phyloP scores from a whole-genome alignment of 1,140 invertebrate species.

The Drosophila bocqueti region DNA sequence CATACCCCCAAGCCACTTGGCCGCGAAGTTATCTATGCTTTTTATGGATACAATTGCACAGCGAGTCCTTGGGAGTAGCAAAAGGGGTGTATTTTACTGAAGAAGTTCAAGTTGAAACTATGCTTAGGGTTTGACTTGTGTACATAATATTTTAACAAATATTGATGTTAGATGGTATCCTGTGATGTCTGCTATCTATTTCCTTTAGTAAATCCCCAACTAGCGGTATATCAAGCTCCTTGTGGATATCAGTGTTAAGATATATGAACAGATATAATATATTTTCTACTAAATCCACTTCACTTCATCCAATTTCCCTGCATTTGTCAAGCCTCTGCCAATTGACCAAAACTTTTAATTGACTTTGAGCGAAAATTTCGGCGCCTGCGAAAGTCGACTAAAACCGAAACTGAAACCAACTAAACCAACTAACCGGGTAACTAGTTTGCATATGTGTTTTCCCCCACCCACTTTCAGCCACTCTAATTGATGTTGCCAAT shows the following conservation, averaged over 20 bases:
- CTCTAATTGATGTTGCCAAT: slow-evolving; percentile 69
- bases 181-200: no score
- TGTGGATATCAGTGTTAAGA: no score
- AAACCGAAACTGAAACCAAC: slow-evolving; percentile 34
- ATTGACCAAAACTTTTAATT: slow-evolving; percentile 78
- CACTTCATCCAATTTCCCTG: not conserved
- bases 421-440: slow-evolving; percentile 34
- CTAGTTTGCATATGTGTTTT: slow-evolving; percentile 60
- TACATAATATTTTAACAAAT: no score
- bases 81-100: not conserved
- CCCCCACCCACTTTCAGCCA: slow-evolving; percentile 1
- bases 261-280: not conserved
- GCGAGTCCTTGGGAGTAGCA: not conserved
- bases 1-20: not conserved
- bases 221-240: no score
- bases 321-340: slow-evolving; percentile 33
- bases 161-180: no score
- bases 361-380: slow-evolving; percentile 61
- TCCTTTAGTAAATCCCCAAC: no score
- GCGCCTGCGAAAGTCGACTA: slow-evolving; percentile 17
- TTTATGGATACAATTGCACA: not conserved
- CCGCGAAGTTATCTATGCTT: slow-evolving; percentile 1
- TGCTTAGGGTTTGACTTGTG: not conserved
- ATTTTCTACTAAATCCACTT: not conserved
- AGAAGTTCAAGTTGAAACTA: not conserved